A percentile compares a stretch with the other conserved stretches of the same genome.
Conservation (phyloP, 1,140 invertebrate genomes). For the Nymphalis io region DNA sequence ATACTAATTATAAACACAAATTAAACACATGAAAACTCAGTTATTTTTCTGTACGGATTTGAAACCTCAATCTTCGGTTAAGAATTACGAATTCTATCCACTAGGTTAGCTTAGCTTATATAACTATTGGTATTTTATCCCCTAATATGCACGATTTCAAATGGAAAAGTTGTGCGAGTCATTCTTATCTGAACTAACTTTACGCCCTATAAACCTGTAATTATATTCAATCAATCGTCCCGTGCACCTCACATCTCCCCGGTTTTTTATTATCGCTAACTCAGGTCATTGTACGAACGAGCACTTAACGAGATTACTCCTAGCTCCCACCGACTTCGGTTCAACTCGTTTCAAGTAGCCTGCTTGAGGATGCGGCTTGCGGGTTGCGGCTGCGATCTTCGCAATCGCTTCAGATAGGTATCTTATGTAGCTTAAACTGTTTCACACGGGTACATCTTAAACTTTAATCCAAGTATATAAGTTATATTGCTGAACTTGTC, state of each 20-base stretch:
- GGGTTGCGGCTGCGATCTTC: conserved; percentile 7
- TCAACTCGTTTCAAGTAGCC: conserved; percentile 36
- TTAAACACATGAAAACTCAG: too few species aligned
- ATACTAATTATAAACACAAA: too few species aligned
- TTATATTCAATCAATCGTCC: conserved; percentile 8
- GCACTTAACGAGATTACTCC: conserved; percentile 41
- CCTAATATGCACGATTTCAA: neutral
- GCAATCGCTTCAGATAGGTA: conserved; percentile 2
- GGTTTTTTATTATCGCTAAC: conserved; percentile 13
- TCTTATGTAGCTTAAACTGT: conserved; percentile 4
- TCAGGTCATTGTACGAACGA: conserved; percentile 37
- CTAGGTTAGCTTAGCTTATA: too few species aligned
- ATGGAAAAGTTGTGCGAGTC: neutral
- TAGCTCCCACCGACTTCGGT: conserved; percentile 18
- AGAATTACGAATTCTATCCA: too few species aligned
- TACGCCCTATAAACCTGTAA: conserved; percentile 2
- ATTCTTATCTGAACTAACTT: neutral
- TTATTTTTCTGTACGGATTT: too few species aligned
- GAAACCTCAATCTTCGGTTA: too few species aligned
- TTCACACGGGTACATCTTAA: neutral
- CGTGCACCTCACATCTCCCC: neutral
- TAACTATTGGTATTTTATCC: too few species aligned
- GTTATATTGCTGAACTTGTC: too few species aligned
- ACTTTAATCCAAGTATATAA: too few species aligned
- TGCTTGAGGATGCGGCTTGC: conserved; percentile 1